A percentile compares a stretch with the other conserved stretches of the same genome.
Conservation (phyloP, 2,113 vertebrate species). For the Bostrychus sinensis region DNA sequence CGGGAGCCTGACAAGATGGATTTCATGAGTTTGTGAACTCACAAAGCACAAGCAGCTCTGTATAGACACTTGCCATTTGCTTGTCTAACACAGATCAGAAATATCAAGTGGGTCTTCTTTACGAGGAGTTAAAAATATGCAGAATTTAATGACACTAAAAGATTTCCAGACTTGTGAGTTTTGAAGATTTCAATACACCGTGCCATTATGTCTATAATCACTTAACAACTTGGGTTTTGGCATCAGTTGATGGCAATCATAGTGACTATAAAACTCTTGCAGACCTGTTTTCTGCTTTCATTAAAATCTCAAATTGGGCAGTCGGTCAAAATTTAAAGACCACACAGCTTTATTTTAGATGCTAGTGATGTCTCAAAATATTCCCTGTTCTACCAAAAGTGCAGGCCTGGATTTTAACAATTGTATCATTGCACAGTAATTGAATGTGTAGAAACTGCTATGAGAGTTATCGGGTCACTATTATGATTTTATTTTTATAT, state of each 20-base stretch:
- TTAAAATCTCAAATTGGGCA: background rate
- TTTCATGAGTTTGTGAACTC: too few relatives aligned
- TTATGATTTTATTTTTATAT: too few relatives aligned
- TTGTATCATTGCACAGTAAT: background rate
- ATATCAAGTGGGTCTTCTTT: too few relatives aligned
- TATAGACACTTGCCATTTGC: too few relatives aligned
- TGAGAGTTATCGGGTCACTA: too few relatives aligned
- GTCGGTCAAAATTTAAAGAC: conserved; percentile 7
- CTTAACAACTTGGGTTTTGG: background rate
- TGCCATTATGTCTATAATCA: background rate
- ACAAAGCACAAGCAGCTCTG: too few relatives aligned
- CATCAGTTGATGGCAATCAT: background rate
- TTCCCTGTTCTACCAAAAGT: background rate
- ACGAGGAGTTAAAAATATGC: too few relatives aligned
- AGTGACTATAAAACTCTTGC: background rate
- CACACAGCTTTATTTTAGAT: conserved; percentile 12
- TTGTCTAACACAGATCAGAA: too few relatives aligned
- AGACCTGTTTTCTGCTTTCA: too few relatives aligned
- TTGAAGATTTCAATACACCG: background rate
- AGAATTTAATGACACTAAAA: background rate
- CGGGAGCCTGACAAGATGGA: too few relatives aligned
- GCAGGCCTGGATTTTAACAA: background rate
- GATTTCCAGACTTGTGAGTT: background rate
- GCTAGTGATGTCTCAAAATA: background rate
- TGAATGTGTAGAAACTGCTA: background rate